Conservation (phyloP, 2,113 vertebrate genomes). For the Lichenostomus cassidix region DNA sequence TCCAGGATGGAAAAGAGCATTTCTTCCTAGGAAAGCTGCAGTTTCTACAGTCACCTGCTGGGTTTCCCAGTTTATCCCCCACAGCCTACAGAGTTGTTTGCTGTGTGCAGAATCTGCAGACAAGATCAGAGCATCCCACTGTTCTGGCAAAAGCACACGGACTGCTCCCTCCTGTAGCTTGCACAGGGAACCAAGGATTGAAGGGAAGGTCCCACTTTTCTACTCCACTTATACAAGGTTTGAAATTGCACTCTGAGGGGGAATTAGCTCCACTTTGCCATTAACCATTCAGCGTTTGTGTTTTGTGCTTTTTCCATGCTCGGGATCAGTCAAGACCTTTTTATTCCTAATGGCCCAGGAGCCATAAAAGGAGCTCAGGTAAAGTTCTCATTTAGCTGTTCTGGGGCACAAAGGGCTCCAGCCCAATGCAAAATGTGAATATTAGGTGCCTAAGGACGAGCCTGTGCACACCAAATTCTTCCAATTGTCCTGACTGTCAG, state of each 20-base stretch:
- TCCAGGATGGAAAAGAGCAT: accelerated
- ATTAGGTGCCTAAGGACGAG: not conserved
- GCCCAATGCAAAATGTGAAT: not conserved
- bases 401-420: not conserved
- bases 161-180: not conserved
- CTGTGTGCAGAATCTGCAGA: not conserved
- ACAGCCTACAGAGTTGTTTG: accelerated
- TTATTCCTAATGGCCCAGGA: not conserved
- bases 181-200: not conserved
- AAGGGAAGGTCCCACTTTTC: not conserved
- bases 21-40: not conserved
- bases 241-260: not conserved
- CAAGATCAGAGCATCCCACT: accelerated
- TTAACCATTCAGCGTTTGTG: not conserved
- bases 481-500: not conserved
- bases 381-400: not conserved
- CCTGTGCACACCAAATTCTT: not conserved
- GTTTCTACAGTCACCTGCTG: not conserved
- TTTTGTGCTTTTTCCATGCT: not conserved
- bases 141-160: accelerated
- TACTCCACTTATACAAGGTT: not conserved
- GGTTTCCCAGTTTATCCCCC: not conserved
- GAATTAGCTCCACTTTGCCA: not conserved
- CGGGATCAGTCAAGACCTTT: not conserved
- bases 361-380: not conserved